Conservation (phyloP, 1,140 invertebrate genomes). For the Drosophila bipectinata region DNA sequence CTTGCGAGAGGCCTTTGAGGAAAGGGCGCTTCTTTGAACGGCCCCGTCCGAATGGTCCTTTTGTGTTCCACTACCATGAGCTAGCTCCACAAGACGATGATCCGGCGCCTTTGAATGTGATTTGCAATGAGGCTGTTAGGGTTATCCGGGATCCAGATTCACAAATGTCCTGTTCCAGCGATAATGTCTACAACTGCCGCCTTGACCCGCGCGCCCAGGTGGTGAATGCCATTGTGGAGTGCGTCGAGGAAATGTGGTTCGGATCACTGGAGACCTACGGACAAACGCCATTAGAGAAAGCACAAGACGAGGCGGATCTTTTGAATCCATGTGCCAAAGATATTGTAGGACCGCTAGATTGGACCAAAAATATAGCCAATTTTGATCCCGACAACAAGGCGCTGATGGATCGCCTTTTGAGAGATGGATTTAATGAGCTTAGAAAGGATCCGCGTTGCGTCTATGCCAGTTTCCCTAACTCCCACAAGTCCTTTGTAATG, state of each 20-base stretch:
- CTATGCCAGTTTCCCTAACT: slow-evolving; percentile 35
- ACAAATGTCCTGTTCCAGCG: neutral
- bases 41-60: neutral
- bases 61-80: slow-evolving; percentile 32
- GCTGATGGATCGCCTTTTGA: slow-evolving; percentile 29
- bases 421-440: slow-evolving; percentile 19
- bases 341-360: neutral
- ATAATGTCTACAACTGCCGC: slow-evolving; percentile 1
- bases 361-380: neutral
- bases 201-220: slow-evolving; percentile 15
- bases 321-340: neutral
- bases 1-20: neutral
- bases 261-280: slow-evolving; percentile 11
- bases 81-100: slow-evolving; percentile 4
- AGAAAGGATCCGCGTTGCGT: slow-evolving; percentile 38
- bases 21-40: slow-evolving; percentile 14
- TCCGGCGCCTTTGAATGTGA: slow-evolving; percentile 1
- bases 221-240: slow-evolving; percentile 31
- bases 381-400: slow-evolving; percentile 29
- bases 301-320: neutral
- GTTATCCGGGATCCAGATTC: neutral
- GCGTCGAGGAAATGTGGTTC: slow-evolving; percentile 32
- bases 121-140: slow-evolving; percentile 11
- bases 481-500: slow-evolving; percentile 25
- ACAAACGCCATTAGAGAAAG: neutral